Conservation (phyloP, 1,140 invertebrate genomes). For the Diabrotica undecimpunctata region DNA sequence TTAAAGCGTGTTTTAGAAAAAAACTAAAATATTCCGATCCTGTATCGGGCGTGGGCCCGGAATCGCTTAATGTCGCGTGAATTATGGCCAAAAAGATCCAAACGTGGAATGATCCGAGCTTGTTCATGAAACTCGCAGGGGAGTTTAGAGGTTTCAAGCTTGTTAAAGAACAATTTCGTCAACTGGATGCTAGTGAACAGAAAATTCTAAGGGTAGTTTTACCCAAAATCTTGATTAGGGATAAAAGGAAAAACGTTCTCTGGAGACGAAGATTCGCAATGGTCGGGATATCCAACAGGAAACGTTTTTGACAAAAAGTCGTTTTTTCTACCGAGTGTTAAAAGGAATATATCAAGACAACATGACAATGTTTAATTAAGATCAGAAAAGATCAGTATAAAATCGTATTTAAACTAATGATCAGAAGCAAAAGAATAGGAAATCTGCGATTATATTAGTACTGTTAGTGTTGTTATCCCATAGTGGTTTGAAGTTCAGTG, state of each 20-base stretch:
- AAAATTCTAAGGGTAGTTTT: constrained; percentile 2
- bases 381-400: no score
- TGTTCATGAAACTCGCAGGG: neutral
- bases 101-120: neutral
- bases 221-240: neutral
- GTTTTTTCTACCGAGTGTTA: no score
- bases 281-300: no score
- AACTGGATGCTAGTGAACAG: constrained; percentile 1
- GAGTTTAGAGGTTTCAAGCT: neutral
- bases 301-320: no score
- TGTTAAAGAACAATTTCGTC: constrained; percentile 2
- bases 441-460: no score
- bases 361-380: no score
- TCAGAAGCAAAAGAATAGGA: no score
- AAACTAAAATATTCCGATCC: neutral
- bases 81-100: neutral
- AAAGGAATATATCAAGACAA: no score
- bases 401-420: no score
- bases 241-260: neutral
- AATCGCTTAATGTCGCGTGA: constrained; percentile 1
- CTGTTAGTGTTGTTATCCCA: no score
- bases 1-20: no score
- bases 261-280: neutral
- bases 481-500: no score
- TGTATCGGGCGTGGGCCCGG: neutral